Percentiles rank a stretch among this genome's conserved stretches.
phyloP scores from a whole-genome alignment of 2,797 vertebrate species.

The Discoglossus pictus region DNA sequence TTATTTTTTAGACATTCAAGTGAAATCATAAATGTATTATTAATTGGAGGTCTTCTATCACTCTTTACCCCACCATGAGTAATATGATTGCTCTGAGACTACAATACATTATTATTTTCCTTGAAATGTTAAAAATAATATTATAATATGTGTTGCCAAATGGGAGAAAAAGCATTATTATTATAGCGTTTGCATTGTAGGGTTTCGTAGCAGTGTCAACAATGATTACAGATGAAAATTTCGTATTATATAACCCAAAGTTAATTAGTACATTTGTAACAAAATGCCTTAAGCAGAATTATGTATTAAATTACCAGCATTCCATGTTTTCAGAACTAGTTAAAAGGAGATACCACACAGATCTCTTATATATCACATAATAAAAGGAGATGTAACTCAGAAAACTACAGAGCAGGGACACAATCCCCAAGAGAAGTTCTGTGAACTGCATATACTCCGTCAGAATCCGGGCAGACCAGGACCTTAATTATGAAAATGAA shows the following conservation, averaged over 20 bases:
- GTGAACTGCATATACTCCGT: slow-evolving; percentile 47
- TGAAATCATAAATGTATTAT: too few species aligned
- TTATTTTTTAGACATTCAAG: too few species aligned
- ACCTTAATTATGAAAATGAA: slow-evolving; percentile 69
- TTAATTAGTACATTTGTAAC: slow-evolving; percentile 13
- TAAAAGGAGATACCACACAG: slow-evolving; percentile 65
- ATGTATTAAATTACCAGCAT: slow-evolving; percentile 11
- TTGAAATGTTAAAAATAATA: too few species aligned
- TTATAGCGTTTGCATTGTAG: slow-evolving; percentile 13
- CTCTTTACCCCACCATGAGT: too few species aligned
- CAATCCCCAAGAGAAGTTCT: slow-evolving; percentile 80
- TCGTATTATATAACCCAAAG: slow-evolving; percentile 12
- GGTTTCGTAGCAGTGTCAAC: too few species aligned
- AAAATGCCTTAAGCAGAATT: slow-evolving; percentile 19
- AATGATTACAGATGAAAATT: too few species aligned
- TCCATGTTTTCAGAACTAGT: too few species aligned
- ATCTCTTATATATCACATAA: slow-evolving; percentile 69
- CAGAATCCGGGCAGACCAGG: slow-evolving; percentile 61
- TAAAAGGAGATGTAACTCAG: slow-evolving; percentile 66
- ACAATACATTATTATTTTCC: too few species aligned
- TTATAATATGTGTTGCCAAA: too few species aligned
- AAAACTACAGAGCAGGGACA: slow-evolving; percentile 57
- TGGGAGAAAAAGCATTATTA: not conserved
- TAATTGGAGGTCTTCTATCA: too few species aligned
- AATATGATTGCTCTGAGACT: too few species aligned